Percentiles rank a stretch among this genome's conserved stretches.
Conservation (phyloP, 2,888 invertebrate species). For the Cynaeus angustus region DNA sequence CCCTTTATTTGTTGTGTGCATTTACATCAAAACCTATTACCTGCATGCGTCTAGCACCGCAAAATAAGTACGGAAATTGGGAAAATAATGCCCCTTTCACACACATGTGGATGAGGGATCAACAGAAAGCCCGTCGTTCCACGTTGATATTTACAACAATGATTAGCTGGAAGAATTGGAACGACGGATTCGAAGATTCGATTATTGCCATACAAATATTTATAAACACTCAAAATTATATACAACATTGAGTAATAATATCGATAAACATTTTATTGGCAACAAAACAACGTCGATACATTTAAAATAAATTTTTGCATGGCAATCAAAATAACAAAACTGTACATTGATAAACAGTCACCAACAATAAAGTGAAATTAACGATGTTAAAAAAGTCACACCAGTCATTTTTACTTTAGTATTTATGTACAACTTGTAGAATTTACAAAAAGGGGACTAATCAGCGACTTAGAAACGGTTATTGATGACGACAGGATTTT, state of each 20-base stretch:
- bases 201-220: constrained; percentile 62
- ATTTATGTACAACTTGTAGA: constrained; percentile 56
- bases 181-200: constrained; percentile 53
- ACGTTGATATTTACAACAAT: constrained; percentile 34
- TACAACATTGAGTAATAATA: constrained; percentile 54
- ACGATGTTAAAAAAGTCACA: constrained; percentile 55
- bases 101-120: constrained; percentile 24
- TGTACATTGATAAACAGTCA: constrained; percentile 59
- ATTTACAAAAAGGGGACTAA: constrained; percentile 33
- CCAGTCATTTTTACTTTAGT: constrained; percentile 51
- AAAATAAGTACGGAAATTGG: constrained; percentile 39
- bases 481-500: constrained; percentile 43
- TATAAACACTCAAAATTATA: constrained; percentile 55
- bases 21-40: constrained; percentile 65
- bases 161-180: constrained; percentile 56
- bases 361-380: constrained; percentile 59
- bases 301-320: constrained; percentile 61
- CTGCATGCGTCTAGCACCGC: constrained; percentile 50
- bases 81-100: constrained; percentile 24
- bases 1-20: constrained; percentile 61
- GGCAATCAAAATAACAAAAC: constrained; percentile 58
- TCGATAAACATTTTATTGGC: constrained; percentile 46
- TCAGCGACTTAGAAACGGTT: constrained; percentile 22
- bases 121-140: constrained; percentile 8
- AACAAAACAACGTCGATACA: constrained; percentile 58